A percentile compares a stretch with the other conserved stretches of the same genome.
Evolutionary conservation across 2,888 invertebrate species (phyloP).

Genomic region (Heteromurus nitidus): DNA sequence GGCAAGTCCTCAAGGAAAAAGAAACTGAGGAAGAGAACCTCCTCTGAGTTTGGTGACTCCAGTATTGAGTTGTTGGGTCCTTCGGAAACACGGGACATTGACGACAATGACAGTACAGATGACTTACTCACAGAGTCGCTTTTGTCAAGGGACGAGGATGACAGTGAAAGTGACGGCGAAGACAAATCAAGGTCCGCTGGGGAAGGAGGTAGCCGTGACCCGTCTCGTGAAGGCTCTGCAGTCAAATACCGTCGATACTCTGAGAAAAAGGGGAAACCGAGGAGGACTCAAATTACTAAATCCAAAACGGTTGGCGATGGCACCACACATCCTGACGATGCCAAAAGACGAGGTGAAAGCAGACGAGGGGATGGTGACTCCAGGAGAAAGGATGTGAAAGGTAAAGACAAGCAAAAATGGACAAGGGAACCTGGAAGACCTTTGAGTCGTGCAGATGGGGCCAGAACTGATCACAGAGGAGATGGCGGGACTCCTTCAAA

Average conservation of each 20-base stretch:
- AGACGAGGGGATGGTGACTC: constrained; percentile 63
- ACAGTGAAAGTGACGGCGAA: constrained; percentile 24
- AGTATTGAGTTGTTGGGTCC: constrained; percentile 68
- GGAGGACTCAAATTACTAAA: background rate
- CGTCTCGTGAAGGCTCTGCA: background rate
- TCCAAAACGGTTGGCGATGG: constrained; percentile 24
- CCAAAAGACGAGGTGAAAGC: constrained; percentile 70
- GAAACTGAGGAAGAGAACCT: background rate
- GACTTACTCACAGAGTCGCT: constrained; percentile 55
- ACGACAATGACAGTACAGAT: constrained; percentile 49
- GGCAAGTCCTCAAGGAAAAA: constrained; percentile 30
- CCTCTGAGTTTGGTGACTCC: constrained; percentile 66
- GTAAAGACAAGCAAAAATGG: background rate
- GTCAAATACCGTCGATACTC: background rate
- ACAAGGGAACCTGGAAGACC: constrained; percentile 2
- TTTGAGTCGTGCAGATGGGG: background rate
- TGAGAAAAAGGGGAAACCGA: constrained; percentile 2
- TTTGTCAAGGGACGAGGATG: too few relatives aligned
- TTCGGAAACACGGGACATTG: constrained; percentile 16
- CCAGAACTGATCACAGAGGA: background rate
- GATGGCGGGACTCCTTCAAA: background rate
- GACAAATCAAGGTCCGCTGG: constrained; percentile 4
- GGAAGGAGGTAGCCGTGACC: background rate
- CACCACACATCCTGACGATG: background rate
- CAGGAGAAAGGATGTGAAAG: background rate